Evolutionary conservation across 1,140 invertebrate genomes (phyloP), one percentile per base, ranked within the genome.

Genomic region (Drosophila lini): DNA sequence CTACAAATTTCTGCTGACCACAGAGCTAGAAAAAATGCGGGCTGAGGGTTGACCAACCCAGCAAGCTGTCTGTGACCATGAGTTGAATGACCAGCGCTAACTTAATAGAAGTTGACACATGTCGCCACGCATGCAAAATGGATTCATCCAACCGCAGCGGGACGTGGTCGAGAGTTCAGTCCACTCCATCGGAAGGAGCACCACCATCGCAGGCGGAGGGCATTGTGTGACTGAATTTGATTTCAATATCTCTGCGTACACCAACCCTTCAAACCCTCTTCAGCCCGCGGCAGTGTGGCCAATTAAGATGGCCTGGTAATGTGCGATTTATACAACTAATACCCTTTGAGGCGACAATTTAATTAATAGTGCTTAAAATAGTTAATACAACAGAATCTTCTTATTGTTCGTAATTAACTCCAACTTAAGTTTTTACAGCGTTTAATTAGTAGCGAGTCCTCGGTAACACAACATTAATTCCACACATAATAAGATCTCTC

Each of bases 71-170:
- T 59, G 50, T 62, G 75, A 62, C 75, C 69, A 57, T 63, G 83
- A 53, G 82, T 85, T 86, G 83, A 86, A 86, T 86, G 82, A 86
- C 82, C 82, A 86, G 53, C 83, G 67, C 67, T 86, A 86, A 86
- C 82, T 86, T 86, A 86, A 86, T 86, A 86, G 82, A 86, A 88
- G 83, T 86, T 88, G 82, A 88, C 82, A 86, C 83, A 86, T 86
- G 82, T 86, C 83, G 82, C 82, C 82, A 86, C 82, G 82, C 82
- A 88, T 86, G 82, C 82, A 86, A 86, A 86, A 82, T 86, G 79
- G 75, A 86, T 86, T 88, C 76, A 82, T 60, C 83, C 83, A 80
- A 86, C 82, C 82, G 71, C 82, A 82, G 53, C 59, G 28, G 47
- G 45, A 16, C 61, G 59, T 45, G 41, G 65, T 52, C 62, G 58